These are phyloP conservation scores for Addax nasomaculatus DNA, from an alignment of 2,113 vertebrate genomes.

Conservation along the genomic window DNA sequence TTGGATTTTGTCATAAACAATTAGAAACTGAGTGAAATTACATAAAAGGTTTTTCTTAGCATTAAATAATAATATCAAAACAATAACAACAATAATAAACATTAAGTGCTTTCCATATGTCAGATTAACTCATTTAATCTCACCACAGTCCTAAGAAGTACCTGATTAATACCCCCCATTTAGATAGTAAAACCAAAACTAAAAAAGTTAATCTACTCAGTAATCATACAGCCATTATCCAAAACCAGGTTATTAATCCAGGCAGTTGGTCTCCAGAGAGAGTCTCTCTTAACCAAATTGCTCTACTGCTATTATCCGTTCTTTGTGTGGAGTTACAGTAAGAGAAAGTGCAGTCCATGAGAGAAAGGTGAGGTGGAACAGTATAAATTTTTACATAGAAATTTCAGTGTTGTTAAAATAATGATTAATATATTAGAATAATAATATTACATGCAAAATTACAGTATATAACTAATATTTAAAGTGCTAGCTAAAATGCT, in stretches of 20 bases:
- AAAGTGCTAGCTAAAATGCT: not conserved
- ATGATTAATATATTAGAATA: not conserved
- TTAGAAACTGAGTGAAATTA: not conserved
- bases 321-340: not conserved
- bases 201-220: not conserved
- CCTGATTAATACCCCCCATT: not conserved
- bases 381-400: not conserved
- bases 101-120: not conserved
- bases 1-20: not conserved
- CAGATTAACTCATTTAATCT: not conserved
- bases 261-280: not conserved
- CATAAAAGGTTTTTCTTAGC: not conserved
- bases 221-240: not conserved
- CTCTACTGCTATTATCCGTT: rapidly evolving
- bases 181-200: not conserved
- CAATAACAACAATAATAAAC: not conserved
- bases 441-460: not conserved
- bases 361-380: not conserved
- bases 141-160: not conserved
- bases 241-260: not conserved
- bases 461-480: not conserved
- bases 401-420: not conserved
- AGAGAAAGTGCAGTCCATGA: not conserved
- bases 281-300: not conserved
- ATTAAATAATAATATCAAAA: not conserved